Evolutionary conservation across 2,888 invertebrate genomes (phyloP).

Genomic region (Polyommatus iphigenia): DNA sequence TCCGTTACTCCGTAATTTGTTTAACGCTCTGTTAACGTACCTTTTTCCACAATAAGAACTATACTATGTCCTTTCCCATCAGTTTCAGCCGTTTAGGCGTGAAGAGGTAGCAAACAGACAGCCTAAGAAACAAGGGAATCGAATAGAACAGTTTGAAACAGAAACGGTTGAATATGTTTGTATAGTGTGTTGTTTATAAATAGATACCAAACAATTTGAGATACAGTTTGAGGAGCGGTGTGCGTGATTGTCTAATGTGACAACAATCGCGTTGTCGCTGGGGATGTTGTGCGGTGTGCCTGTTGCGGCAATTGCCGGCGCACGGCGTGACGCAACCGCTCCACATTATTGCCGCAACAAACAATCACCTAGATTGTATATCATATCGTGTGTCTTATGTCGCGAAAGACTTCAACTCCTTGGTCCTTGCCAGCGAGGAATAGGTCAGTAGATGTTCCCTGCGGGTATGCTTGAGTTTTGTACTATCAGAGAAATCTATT

Average conservation of each 20-base stretch:
- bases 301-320: conserved; percentile 40
- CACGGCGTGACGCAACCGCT: conserved; percentile 39
- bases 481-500: background rate
- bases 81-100: too few species aligned
- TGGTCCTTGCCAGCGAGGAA: background rate
- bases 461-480: background rate
- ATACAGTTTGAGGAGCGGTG: conserved; percentile 52
- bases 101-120: too few species aligned
- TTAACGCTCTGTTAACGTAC: too few species aligned
- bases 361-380: conserved; percentile 1
- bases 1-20: too few species aligned
- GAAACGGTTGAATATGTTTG: too few species aligned
- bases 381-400: background rate
- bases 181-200: too few species aligned
- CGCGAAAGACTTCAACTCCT: background rate
- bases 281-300: conserved; percentile 38
- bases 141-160: too few species aligned
- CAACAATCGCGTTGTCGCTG: conserved; percentile 56
- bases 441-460: background rate
- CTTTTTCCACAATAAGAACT: too few species aligned
- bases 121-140: too few species aligned
- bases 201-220: background rate
- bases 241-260: conserved; percentile 66
- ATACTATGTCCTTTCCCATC: too few species aligned
- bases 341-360: conserved; percentile 31